phyloP scores from a whole-genome alignment of 2,797 vertebrate genomes.

The Alca torda region DNA sequence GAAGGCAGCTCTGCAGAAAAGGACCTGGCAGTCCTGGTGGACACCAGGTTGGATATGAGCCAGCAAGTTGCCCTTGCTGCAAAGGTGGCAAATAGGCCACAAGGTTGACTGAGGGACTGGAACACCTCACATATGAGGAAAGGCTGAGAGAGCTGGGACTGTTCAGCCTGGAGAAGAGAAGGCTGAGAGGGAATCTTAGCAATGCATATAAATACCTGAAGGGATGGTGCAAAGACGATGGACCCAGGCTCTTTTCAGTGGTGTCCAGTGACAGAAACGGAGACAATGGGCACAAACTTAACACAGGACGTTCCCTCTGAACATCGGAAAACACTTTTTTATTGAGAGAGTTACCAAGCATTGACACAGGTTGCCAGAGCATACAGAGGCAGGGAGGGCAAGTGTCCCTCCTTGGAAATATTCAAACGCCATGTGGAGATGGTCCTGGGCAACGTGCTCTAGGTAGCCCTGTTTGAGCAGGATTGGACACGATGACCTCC shows the following conservation, averaged over 20 bases:
- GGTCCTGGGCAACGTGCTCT: background rate
- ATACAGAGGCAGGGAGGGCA: background rate
- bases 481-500: background rate
- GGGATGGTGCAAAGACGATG: background rate
- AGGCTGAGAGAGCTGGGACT: background rate
- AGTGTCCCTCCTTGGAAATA: background rate
- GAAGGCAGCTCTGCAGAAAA: background rate
- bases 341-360: rapidly evolving
- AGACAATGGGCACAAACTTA: background rate
- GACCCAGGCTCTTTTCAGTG: background rate
- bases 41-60: background rate
- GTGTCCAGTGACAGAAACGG: background rate
- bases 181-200: rapidly evolving
- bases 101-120: background rate
- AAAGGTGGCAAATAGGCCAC: background rate
- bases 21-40: background rate
- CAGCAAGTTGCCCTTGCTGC: background rate
- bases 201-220: background rate
- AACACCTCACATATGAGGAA: background rate
- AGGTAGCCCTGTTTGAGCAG: background rate
- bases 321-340: background rate
- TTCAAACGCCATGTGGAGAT: background rate
- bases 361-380: background rate
- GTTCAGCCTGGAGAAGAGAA: background rate
- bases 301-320: background rate